Evolutionary conservation across 2,888 invertebrate genomes (phyloP).

Genomic region (Aromia moschata): DNA sequence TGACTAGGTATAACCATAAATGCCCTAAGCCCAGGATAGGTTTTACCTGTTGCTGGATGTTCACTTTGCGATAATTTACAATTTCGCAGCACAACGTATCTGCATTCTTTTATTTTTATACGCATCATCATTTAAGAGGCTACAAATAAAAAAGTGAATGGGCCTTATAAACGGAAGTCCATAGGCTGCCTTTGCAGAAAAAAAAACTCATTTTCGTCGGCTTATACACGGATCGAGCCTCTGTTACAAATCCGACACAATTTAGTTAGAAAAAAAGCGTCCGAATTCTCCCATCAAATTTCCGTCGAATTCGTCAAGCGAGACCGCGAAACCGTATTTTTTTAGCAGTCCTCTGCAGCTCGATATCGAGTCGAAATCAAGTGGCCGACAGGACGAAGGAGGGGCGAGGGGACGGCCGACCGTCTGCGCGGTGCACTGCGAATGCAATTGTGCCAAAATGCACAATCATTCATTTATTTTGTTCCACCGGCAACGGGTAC

Average conservation of each 20-base stretch:
- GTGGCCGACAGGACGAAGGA: not conserved
- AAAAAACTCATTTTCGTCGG: slow-evolving; percentile 25
- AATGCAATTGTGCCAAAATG: slow-evolving; percentile 47
- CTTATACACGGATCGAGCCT: slow-evolving; percentile 29
- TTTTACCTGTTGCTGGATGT: slow-evolving; percentile 22
- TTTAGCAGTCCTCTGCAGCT: slow-evolving; percentile 1
- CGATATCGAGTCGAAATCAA: slow-evolving; percentile 16
- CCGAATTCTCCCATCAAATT: slow-evolving; percentile 19
- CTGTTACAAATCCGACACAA: slow-evolving; percentile 30
- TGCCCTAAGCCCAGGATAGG: slow-evolving; percentile 10
- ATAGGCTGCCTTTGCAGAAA: slow-evolving; percentile 6
- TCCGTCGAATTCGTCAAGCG: slow-evolving; percentile 19
- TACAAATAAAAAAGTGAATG: slow-evolving; percentile 27
- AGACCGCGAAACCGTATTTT: slow-evolving; percentile 13
- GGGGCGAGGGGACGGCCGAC: slow-evolving; percentile 5
- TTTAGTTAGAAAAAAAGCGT: slow-evolving; percentile 26
- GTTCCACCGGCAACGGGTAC: slow-evolving; percentile 32
- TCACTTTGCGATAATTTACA: slow-evolving; percentile 15
- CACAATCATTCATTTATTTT: slow-evolving; percentile 48
- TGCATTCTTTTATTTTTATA: slow-evolving; percentile 25
- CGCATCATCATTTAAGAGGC: slow-evolving; percentile 27
- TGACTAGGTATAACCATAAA: too few species aligned
- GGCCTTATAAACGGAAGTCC: slow-evolving; percentile 21
- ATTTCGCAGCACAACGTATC: slow-evolving; percentile 25
- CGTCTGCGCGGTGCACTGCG: slow-evolving; percentile 30